Conservation (phyloP, 2,888 invertebrate genomes). For the Eledone cirrhosa region DNA sequence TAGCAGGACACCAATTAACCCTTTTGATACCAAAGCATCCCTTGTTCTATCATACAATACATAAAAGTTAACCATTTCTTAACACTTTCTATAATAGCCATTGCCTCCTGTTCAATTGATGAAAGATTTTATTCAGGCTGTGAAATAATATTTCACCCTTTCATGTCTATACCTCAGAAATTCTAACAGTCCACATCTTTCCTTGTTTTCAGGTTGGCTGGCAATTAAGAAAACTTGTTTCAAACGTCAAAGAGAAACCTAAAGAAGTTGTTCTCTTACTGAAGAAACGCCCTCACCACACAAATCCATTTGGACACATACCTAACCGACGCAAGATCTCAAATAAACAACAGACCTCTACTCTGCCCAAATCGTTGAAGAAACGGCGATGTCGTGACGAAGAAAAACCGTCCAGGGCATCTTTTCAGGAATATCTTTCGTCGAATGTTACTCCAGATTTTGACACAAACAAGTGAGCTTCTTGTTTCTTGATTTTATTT, state of each 20-base stretch:
- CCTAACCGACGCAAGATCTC: conserved; percentile 53
- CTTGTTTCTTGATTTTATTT: too few relatives aligned
- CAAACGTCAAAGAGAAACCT: conserved; percentile 77
- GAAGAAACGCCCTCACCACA: conserved; percentile 82
- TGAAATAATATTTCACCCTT: background rate
- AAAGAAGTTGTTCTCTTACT: conserved; percentile 83
- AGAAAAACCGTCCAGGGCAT: conserved; percentile 52
- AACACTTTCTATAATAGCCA: too few relatives aligned
- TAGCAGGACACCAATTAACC: too few relatives aligned
- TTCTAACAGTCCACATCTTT: conserved; percentile 10
- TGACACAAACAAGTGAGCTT: conserved; percentile 52
- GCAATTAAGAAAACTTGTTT: conserved; percentile 79
- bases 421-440: conserved; percentile 53
- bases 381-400: conserved; percentile 54
- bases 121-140: background rate
- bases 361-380: conserved; percentile 56
- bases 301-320: conserved; percentile 77
- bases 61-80: too few relatives aligned
- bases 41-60: too few relatives aligned
- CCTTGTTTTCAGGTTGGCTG: conserved; percentile 76
- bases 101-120: background rate
- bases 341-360: conserved; percentile 46
- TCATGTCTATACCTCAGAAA: background rate
- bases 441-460: conserved; percentile 40
- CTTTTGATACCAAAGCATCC: too few relatives aligned